Evolutionary conservation across 2,113 vertebrate genomes (phyloP).

Genomic region (Ardeotis arabs): DNA sequence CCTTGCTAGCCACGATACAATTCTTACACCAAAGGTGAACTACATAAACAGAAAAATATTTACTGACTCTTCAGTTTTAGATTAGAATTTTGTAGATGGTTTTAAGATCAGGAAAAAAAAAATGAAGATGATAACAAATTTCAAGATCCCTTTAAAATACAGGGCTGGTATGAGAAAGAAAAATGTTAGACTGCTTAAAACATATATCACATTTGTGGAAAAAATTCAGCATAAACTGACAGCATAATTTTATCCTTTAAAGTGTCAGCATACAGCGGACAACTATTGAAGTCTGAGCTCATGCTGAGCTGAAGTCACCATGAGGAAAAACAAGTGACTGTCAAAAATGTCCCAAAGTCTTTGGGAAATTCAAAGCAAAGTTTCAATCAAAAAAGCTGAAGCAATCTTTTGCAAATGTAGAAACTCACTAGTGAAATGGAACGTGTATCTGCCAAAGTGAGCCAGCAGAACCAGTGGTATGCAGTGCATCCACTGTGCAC

Average conservation of each 20-base stretch:
- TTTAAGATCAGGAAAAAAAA: background rate
- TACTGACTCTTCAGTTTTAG: background rate
- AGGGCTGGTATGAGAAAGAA: background rate
- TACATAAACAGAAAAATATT: background rate
- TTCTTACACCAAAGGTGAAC: background rate
- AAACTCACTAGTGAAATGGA: background rate
- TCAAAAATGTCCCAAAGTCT: background rate
- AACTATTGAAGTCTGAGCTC: background rate
- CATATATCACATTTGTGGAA: background rate
- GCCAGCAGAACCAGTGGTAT: background rate
- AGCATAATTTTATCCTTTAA: background rate
- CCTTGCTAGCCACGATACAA: background rate
- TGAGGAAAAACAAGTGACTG: background rate
- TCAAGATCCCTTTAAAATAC: background rate
- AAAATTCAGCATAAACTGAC: background rate
- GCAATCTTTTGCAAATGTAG: background rate
- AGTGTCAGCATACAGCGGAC: background rate
- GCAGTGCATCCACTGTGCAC: background rate
- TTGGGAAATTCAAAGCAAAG: background rate
- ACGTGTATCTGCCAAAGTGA: background rate
- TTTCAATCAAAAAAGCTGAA: background rate
- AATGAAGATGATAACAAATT: background rate
- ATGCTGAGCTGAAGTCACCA: background rate
- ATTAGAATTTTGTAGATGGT: background rate
- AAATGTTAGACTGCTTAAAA: background rate